phyloP scores from a whole-genome alignment of 2,113 vertebrate species.

The Mus pahari region DNA sequence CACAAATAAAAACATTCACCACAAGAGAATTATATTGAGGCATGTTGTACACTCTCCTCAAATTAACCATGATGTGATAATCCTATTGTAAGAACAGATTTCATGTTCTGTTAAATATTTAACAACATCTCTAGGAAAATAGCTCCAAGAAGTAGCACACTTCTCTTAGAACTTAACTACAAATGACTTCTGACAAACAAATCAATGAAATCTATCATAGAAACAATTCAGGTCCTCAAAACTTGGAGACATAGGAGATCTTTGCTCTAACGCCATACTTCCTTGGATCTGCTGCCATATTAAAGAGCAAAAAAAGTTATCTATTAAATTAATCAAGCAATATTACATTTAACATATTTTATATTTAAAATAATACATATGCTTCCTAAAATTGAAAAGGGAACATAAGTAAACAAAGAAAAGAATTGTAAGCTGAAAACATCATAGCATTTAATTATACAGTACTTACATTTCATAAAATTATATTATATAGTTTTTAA shows the following conservation, averaged over 20 bases:
- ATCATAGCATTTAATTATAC: not conserved
- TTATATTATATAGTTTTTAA: not conserved
- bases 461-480: not conserved
- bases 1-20: not conserved
- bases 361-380: not conserved
- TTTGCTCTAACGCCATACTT: not conserved
- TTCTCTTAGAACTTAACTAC: constrained; percentile 47
- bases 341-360: not conserved
- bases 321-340: not conserved
- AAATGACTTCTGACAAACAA: constrained; percentile 48
- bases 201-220: constrained; percentile 62
- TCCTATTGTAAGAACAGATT: not conserved
- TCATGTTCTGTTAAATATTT: constrained; percentile 69
- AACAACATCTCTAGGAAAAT: constrained; percentile 60
- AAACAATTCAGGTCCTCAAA: constrained; percentile 40
- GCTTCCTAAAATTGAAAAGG: not conserved
- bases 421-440: not conserved
- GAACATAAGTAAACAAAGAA: not conserved
- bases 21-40: constrained; percentile 3
- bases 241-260: not conserved
- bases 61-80: constrained; percentile 52
- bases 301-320: not conserved
- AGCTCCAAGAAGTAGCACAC: not conserved
- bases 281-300: not conserved
- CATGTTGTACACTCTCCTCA: constrained; percentile 34